These are phyloP conservation scores for Ispidina picta DNA, from an alignment of 2,797 vertebrate species.

Conservation along the genomic window DNA sequence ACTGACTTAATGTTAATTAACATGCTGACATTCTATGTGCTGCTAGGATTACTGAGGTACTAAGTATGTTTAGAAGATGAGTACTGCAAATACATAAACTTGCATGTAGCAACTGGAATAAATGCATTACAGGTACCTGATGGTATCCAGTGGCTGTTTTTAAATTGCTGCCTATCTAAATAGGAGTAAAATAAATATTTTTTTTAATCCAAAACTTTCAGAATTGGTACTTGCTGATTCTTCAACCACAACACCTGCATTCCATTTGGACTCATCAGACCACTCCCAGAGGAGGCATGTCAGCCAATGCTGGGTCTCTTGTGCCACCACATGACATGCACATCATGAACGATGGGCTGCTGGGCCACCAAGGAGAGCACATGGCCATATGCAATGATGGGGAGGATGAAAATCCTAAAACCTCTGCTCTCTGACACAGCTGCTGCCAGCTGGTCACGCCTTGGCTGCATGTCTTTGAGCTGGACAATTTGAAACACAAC, in stretches of 20 bases:
- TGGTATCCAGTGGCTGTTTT: neutral
- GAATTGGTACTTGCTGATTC: neutral
- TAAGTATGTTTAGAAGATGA: neutral
- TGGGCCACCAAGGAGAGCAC: neutral
- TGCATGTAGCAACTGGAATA: neutral
- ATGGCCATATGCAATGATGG: fast-evolving
- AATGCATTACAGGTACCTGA: neutral
- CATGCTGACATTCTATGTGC: neutral
- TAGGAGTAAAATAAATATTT: neutral
- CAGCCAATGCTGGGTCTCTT: neutral
- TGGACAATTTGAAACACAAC: neutral
- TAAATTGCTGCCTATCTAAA: neutral
- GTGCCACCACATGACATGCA: neutral
- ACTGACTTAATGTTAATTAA: conserved; percentile 17
- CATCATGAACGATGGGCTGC: neutral
- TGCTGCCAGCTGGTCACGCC: neutral
- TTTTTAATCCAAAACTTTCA: neutral
- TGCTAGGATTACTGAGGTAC: neutral
- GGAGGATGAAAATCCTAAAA: neutral
- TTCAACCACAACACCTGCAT: neutral
- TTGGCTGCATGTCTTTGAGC: neutral
- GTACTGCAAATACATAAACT: neutral
- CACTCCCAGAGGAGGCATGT: neutral
- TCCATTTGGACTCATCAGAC: fast-evolving
- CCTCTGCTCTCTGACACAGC: neutral